Percentiles rank a stretch among this genome's conserved stretches.
Conservation (phyloP, 1,140 invertebrate species). For the Monochamus saltuarius region DNA sequence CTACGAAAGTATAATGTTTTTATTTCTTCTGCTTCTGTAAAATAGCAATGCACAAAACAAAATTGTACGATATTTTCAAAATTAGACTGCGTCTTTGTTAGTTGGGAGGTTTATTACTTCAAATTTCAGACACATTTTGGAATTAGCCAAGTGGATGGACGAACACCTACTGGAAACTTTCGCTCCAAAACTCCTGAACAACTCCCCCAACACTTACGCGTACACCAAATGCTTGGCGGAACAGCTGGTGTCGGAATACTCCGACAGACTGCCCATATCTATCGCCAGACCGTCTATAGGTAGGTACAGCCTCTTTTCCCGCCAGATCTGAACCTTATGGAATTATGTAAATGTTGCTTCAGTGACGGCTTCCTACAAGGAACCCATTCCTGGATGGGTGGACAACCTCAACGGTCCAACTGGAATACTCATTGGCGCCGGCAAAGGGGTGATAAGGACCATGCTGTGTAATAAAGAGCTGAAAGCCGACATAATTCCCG, state of each 20-base stretch:
- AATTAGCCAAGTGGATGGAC: background rate
- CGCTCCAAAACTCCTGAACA: conserved; percentile 66
- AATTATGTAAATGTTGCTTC: conserved; percentile 33
- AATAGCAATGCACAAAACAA: too few relatives aligned
- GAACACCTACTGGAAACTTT: background rate
- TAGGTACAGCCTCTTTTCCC: conserved; percentile 47
- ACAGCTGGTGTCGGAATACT: conserved; percentile 74
- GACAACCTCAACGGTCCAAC: conserved; percentile 92
- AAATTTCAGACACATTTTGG: background rate
- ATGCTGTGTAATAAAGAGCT: conserved; percentile 78
- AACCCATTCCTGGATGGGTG: conserved; percentile 86
- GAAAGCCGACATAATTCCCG: conserved; percentile 84
- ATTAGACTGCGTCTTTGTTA: too few relatives aligned
- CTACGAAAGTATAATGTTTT: too few relatives aligned
- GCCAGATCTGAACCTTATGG: background rate
- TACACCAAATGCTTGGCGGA: conserved; percentile 90
- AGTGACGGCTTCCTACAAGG: conserved; percentile 79
- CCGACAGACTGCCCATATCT: conserved; percentile 75
- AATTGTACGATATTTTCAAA: too few relatives aligned
- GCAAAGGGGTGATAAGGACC: conserved; percentile 81
- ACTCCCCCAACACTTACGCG: conserved; percentile 87
- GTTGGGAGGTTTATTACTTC: background rate
- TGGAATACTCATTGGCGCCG: conserved; percentile 73
- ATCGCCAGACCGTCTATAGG: conserved; percentile 90
- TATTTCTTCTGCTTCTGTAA: too few relatives aligned